A percentile compares a stretch with the other conserved stretches of the same genome.
These are phyloP conservation scores for Atta colombica DNA, from an alignment of 1,140 invertebrate species.

Conservation along the genomic window DNA sequence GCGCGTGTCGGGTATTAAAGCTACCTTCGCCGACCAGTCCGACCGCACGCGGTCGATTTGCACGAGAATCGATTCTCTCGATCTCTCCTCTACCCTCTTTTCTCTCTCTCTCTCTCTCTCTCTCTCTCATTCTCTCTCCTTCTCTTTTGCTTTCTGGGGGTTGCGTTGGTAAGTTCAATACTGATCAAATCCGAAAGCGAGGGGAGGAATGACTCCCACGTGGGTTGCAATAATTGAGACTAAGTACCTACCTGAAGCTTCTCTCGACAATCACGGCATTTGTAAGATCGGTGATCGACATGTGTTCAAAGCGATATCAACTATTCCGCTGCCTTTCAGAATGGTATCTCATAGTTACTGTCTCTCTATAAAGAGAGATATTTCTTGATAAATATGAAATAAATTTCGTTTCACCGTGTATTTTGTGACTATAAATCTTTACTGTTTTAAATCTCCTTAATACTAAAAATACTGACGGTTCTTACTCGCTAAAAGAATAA, in stretches of 20 bases:
- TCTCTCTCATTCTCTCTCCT: conserved; percentile 26
- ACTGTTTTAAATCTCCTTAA: not conserved
- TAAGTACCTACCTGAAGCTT: not conserved
- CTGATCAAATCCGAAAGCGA: conserved; percentile 57
- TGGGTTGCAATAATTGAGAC: conserved; percentile 31
- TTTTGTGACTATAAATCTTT: not conserved
- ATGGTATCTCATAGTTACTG: not conserved
- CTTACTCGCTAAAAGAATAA: too few species aligned
- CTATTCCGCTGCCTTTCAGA: not conserved
- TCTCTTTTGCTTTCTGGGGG: conserved; percentile 45
- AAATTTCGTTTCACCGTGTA: not conserved
- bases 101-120: conserved; percentile 50
- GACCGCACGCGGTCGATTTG: conserved; percentile 59
- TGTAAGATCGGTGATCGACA: conserved; percentile 42
- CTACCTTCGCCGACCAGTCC: conserved; percentile 65
- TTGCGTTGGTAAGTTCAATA: conserved; percentile 58
- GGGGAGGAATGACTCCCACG: not conserved
- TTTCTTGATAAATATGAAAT: not conserved
- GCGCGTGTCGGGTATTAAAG: conserved; percentile 78
- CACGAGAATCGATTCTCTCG: conserved; percentile 44
- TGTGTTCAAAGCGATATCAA: conserved; percentile 32
- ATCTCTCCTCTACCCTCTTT: not conserved
- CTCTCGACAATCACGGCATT: conserved; percentile 21
- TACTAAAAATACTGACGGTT: too few species aligned
- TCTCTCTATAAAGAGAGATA: not conserved